Percentiles rank a stretch among this genome's conserved stretches.
Evolutionary conservation across 2,888 invertebrate genomes (phyloP).

Genomic region (Vanessa cardui): DNA sequence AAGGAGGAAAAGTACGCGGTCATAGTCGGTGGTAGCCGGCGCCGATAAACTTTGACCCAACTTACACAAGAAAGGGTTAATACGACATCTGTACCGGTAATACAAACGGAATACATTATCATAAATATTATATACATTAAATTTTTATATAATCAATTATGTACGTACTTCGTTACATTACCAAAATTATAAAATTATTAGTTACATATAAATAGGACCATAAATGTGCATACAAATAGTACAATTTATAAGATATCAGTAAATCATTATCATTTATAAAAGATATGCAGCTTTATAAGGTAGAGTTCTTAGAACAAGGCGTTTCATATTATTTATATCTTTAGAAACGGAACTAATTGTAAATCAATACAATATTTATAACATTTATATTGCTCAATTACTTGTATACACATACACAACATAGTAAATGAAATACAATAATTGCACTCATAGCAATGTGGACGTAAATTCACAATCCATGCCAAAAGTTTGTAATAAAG

Average conservation of each 20-base stretch:
- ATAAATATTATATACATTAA: neutral
- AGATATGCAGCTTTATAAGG: neutral
- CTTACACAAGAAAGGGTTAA: conserved; percentile 34
- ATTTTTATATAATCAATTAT: neutral
- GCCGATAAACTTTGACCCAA: conserved; percentile 66
- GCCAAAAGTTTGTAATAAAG: conserved; percentile 10
- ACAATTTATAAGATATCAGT: conserved; percentile 4
- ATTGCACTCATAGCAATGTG: neutral
- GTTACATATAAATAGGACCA: too few species aligned
- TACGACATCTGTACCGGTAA: conserved; percentile 5
- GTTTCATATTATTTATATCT: neutral
- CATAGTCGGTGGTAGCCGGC: conserved; percentile 45
- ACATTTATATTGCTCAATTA: too few species aligned
- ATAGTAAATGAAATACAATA: neutral
- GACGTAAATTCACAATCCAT: neutral
- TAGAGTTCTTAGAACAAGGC: conserved; percentile 7
- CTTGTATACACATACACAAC: neutral
- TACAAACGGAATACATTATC: neutral
- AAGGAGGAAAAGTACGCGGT: conserved; percentile 71
- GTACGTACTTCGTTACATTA: too few species aligned
- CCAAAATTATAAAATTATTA: too few species aligned
- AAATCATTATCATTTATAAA: neutral
- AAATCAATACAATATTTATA: neutral
- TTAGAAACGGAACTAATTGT: neutral
- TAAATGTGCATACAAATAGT: neutral